Percentiles rank a stretch among this genome's conserved stretches.
These are phyloP conservation scores for Thymelicus sylvestris DNA, from an alignment of 2,888 invertebrate genomes.

Conservation along the genomic window DNA sequence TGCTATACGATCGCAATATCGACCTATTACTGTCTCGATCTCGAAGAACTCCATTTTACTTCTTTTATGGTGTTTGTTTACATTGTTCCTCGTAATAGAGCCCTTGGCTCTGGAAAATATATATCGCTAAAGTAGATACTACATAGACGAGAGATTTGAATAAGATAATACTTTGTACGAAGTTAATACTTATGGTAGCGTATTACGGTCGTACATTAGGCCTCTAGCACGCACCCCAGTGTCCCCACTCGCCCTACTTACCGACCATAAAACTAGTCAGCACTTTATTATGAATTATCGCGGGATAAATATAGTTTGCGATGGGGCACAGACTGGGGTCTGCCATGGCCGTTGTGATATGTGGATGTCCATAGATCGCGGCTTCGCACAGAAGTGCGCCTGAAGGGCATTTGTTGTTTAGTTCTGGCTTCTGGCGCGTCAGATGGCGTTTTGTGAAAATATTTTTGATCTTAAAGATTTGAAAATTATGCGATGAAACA, in stretches of 20 bases:
- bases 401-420: conserved; percentile 7
- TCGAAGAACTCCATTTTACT: no score
- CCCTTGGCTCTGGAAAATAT: no score
- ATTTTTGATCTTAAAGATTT: no score
- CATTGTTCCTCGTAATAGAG: no score
- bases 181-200: not conserved
- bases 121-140: no score
- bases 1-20: no score
- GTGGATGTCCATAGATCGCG: conserved; percentile 5
- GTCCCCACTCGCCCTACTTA: conserved; percentile 49
- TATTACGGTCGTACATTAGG: conserved; percentile 3
- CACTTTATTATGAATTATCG: conserved; percentile 47
- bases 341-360: conserved; percentile 18
- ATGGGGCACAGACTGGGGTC: conserved; percentile 33
- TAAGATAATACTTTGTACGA: no score
- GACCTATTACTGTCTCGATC: no score
- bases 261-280: conserved; percentile 49
- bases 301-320: conserved; percentile 47
- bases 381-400: not conserved
- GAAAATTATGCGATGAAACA: no score
- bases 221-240: conserved; percentile 19
- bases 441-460: not conserved
- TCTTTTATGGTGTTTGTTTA: no score
- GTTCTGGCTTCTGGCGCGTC: not conserved
- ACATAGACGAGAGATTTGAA: no score